These are phyloP conservation scores for Neuroterus valhalla DNA, from an alignment of 1,140 invertebrate species.

Conservation along the genomic window DNA sequence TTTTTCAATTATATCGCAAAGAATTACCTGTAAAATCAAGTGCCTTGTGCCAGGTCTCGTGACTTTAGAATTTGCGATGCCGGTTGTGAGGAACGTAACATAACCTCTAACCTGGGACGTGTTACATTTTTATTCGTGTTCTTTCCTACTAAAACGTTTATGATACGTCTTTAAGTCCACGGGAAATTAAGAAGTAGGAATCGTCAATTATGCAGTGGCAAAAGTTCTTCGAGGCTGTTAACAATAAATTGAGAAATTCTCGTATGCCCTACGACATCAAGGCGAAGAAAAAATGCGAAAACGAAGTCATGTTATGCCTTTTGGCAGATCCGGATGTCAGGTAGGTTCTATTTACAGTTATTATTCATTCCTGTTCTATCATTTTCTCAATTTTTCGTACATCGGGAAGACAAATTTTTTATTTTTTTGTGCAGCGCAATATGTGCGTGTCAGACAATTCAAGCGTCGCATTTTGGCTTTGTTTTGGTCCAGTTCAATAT, in stretches of 20 bases:
- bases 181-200: slow-evolving; percentile 7
- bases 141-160: background rate
- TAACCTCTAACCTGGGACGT: slow-evolving; percentile 33
- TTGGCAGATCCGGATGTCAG: slow-evolving; percentile 43
- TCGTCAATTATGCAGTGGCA: slow-evolving; percentile 47
- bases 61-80: slow-evolving; percentile 31
- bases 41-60: slow-evolving; percentile 15
- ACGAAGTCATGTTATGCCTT: slow-evolving; percentile 53
- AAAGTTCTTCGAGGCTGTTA: slow-evolving; percentile 38
- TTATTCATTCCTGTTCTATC: background rate
- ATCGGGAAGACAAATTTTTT: background rate
- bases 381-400: slow-evolving; percentile 1
- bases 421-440: background rate
- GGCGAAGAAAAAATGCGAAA: slow-evolving; percentile 42
- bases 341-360: slow-evolving; percentile 39
- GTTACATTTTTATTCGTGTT: background rate
- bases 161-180: background rate
- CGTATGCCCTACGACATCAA: slow-evolving; percentile 21
- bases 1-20: background rate
- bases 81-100: slow-evolving; percentile 17
- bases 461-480: background rate
- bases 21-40: slow-evolving; percentile 6
- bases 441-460: background rate
- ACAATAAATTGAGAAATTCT: slow-evolving; percentile 30
- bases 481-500: background rate